These are phyloP conservation scores for Eilema caniola DNA, from an alignment of 2,888 invertebrate genomes.

Conservation along the genomic window DNA sequence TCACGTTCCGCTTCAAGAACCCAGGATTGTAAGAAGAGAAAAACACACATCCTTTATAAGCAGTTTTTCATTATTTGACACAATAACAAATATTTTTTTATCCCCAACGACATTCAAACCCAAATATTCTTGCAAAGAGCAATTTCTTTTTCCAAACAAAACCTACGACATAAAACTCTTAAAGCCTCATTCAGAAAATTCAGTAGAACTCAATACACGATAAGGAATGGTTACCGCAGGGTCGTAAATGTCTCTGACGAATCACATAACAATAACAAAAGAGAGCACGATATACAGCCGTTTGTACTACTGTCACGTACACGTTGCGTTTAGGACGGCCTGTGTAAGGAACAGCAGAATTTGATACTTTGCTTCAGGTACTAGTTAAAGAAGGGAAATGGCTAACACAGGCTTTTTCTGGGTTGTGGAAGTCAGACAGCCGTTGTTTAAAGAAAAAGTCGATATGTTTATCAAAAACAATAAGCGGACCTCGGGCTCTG, in stretches of 20 bases:
- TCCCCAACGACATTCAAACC: neutral
- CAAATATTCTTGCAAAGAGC: neutral
- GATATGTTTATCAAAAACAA: too few species aligned
- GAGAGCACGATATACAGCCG: constrained; percentile 46
- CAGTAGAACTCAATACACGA: constrained; percentile 31
- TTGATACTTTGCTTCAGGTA: constrained; percentile 44
- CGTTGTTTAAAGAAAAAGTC: too few species aligned
- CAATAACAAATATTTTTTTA: neutral
- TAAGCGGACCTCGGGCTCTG: too few species aligned
- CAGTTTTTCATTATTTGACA: neutral
- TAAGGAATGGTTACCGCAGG: constrained; percentile 67
- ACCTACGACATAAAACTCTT: constrained; percentile 15
- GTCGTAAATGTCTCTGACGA: constrained; percentile 80
- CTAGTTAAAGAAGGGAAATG: too few species aligned
- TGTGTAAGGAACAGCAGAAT: neutral
- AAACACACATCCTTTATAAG: too few species aligned
- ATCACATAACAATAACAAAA: constrained; percentile 77
- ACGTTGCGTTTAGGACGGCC: constrained; percentile 46
- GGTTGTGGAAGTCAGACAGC: too few species aligned
- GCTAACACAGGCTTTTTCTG: too few species aligned
- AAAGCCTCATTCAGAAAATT: constrained; percentile 20
- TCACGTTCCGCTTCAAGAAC: too few species aligned
- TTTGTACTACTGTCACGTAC: constrained; percentile 57
- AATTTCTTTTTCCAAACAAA: constrained; percentile 9
- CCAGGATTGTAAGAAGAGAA: too few species aligned